phyloP scores from a whole-genome alignment of 2,888 invertebrate genomes.

The Drepanosiphum platanoidis region DNA sequence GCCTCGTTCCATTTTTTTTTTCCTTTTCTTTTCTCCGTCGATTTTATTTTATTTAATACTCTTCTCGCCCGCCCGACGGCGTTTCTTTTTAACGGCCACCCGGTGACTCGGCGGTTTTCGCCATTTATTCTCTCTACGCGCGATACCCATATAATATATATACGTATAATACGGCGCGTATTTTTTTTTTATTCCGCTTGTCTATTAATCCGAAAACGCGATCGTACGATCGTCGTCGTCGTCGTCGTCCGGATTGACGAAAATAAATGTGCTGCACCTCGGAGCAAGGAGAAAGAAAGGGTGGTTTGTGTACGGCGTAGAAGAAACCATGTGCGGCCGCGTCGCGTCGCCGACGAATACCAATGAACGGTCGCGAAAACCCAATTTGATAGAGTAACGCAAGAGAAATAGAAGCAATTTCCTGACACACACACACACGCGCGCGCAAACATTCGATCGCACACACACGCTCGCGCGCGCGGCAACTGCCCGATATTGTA shows the following conservation, averaged over 20 bases:
- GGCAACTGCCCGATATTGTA: background rate
- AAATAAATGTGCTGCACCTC: slow-evolving; percentile 28
- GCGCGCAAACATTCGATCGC: too few species aligned
- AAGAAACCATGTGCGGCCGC: background rate
- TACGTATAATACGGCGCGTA: background rate
- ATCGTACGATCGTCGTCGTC: background rate
- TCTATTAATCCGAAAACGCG: slow-evolving; percentile 38
- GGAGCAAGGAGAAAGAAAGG: background rate
- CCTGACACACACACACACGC: slow-evolving; percentile 4
- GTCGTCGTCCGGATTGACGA: slow-evolving; percentile 38
- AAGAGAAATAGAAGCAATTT: slow-evolving; percentile 37
- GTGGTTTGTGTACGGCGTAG: background rate
- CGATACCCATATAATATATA: background rate
- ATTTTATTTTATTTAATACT: slow-evolving; percentile 43
- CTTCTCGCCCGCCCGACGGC: background rate
- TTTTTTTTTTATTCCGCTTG: slow-evolving; percentile 4
- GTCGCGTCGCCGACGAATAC: slow-evolving; percentile 33
- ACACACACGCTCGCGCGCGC: background rate
- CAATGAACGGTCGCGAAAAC: slow-evolving; percentile 26
- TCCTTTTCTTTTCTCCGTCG: background rate
- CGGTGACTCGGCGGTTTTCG: slow-evolving; percentile 48
- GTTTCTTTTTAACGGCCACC: slow-evolving; percentile 55
- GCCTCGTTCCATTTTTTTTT: slow-evolving; percentile 3
- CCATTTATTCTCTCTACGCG: slow-evolving; percentile 13
- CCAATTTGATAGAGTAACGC: slow-evolving; percentile 29